These are phyloP conservation scores for Pterocles orientalis DNA, from an alignment of 2,113 vertebrate species.

Conservation along the genomic window DNA sequence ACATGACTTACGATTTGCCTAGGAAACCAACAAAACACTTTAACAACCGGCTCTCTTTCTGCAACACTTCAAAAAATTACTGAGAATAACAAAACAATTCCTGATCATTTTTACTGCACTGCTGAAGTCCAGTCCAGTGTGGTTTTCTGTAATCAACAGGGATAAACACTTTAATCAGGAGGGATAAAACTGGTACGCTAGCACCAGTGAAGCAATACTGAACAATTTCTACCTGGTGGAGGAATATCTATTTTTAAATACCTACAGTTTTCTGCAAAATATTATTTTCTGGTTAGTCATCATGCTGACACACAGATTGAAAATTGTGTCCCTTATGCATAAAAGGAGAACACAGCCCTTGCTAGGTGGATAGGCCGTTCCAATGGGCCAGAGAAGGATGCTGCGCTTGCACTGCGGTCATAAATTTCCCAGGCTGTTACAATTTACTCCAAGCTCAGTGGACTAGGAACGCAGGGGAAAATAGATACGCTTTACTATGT, in stretches of 20 bases:
- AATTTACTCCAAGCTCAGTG: neutral
- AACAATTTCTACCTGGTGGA: neutral
- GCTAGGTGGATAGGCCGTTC: neutral
- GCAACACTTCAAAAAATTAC: neutral
- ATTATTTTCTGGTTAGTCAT: neutral
- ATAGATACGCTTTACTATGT: neutral
- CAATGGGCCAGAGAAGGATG: neutral
- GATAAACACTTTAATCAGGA: neutral
- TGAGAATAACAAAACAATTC: neutral
- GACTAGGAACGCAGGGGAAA: neutral
- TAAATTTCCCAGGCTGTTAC: neutral
- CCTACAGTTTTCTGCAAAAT: neutral
- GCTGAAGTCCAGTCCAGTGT: neutral
- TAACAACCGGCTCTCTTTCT: neutral
- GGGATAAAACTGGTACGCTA: neutral
- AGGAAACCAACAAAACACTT: slow-evolving; percentile 5
- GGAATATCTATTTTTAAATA: neutral
- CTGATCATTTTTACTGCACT: neutral
- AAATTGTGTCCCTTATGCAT: neutral
- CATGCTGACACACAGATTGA: neutral
- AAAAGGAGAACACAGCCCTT: neutral
- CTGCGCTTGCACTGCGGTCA: neutral
- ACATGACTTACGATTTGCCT: neutral
- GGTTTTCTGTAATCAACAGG: neutral
- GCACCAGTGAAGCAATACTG: neutral